A percentile compares a stretch with the other conserved stretches of the same genome.
Evolutionary conservation across 2,797 vertebrate genomes (phyloP).

Genomic region (Sebastes itinus): DNA sequence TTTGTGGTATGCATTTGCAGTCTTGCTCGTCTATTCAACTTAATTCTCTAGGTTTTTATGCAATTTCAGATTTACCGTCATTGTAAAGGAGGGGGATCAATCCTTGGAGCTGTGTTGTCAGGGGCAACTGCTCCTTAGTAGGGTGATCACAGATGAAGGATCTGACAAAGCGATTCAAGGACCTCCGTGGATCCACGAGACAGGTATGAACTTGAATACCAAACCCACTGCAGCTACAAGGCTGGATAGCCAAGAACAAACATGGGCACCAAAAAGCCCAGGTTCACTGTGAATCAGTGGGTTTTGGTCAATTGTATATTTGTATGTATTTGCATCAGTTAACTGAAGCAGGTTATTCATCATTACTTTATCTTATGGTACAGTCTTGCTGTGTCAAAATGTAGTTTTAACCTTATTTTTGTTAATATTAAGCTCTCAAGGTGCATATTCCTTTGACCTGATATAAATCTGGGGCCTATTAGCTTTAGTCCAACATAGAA

Average conservation of each 20-base stretch:
- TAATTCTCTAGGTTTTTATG: neutral
- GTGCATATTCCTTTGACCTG: neutral
- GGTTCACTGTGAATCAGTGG: neutral
- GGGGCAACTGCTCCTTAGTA: neutral
- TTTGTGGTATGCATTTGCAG: neutral
- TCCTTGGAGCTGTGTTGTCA: neutral
- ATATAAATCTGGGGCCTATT: neutral
- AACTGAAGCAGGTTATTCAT: neutral
- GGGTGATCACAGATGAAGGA: neutral
- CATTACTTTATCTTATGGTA: neutral
- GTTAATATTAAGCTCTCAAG: neutral
- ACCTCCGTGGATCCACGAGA: neutral
- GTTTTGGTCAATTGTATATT: neutral
- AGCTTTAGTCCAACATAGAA: neutral
- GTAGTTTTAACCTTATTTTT: too few relatives aligned
- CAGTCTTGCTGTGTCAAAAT: neutral
- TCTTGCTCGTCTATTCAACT: neutral
- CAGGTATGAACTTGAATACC: neutral
- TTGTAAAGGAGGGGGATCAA: neutral
- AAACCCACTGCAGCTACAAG: neutral
- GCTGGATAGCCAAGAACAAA: neutral
- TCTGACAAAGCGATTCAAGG: neutral
- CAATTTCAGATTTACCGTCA: neutral
- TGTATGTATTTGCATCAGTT: neutral
- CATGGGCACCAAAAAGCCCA: neutral